phyloP scores from a whole-genome alignment of 2,888 invertebrate genomes.

The Petrolisthes cinctipes region DNA sequence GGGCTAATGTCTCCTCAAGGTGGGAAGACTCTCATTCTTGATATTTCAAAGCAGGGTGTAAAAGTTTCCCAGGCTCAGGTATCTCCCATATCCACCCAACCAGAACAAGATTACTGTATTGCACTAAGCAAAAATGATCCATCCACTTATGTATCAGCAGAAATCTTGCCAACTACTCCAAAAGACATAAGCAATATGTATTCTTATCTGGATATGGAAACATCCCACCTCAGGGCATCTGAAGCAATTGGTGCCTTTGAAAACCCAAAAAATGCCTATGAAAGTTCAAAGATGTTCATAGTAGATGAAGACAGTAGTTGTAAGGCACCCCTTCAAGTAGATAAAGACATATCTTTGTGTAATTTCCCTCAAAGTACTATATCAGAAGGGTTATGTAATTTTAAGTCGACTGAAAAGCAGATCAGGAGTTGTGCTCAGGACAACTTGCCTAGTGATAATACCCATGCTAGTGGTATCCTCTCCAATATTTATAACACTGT shows the following conservation, averaged over 20 bases:
- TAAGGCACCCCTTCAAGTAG: constrained; percentile 29
- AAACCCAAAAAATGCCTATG: constrained; percentile 1
- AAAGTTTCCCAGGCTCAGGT: not conserved
- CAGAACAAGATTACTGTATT: not conserved
- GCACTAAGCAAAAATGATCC: not conserved
- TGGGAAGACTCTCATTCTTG: constrained; percentile 38
- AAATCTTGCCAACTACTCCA: constrained; percentile 4
- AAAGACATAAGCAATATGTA: constrained; percentile 9
- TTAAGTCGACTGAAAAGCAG: not conserved
- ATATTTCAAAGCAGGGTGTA: constrained; percentile 14
- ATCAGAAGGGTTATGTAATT: not conserved
- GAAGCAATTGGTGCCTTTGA: constrained; percentile 20
- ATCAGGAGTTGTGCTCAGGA: not conserved
- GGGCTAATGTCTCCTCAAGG: not conserved
- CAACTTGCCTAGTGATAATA: not conserved
- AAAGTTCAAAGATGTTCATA: not conserved
- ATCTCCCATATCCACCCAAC: not conserved
- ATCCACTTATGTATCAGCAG: not conserved
- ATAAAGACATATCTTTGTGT: constrained; percentile 7
- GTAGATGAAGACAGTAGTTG: constrained; percentile 31
- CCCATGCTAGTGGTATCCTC: constrained; percentile 4
- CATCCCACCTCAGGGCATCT: constrained; percentile 2
- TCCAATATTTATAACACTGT: constrained; percentile 34
- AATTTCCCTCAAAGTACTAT: not conserved
- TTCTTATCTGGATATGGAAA: not conserved